Conservation (phyloP, 2,797 vertebrate species). For the Sphenopsis melanotis region DNA sequence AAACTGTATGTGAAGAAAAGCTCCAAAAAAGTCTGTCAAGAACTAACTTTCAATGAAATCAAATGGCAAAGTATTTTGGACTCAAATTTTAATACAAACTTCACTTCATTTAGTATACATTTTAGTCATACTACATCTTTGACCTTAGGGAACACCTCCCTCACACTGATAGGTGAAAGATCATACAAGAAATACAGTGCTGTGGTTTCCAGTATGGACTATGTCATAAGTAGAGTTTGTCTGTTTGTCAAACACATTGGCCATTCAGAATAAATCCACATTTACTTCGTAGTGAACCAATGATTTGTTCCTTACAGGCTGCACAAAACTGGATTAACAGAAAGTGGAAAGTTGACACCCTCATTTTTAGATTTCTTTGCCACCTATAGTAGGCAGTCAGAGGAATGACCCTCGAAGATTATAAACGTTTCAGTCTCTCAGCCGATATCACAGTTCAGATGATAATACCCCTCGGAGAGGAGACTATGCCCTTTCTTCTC, state of each 20-base stretch:
- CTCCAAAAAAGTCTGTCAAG: not conserved
- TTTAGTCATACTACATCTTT: not conserved
- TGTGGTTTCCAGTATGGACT: not conserved
- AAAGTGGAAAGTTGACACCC: not conserved
- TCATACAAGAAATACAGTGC: not conserved
- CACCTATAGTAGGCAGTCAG: accelerated
- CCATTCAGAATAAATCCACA: not conserved
- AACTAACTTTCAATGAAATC: not conserved
- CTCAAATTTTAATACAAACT: not conserved
- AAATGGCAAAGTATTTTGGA: not conserved
- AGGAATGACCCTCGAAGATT: not conserved
- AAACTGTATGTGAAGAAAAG: not conserved
- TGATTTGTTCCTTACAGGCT: not conserved
- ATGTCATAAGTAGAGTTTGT: not conserved
- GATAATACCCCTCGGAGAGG: accelerated
- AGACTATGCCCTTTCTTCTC: not conserved
- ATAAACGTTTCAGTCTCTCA: not conserved
- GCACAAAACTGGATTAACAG: not conserved
- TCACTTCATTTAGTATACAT: not conserved
- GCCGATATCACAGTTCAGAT: not conserved
- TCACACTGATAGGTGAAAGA: not conserved
- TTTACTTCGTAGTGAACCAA: not conserved
- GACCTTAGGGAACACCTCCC: not conserved
- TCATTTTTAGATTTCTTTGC: not conserved
- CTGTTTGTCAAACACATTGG: accelerated